Percentiles rank a stretch among this genome's conserved stretches.
Conservation (phyloP, 2,888 invertebrate genomes). For the Caenorhabditis angaria region DNA sequence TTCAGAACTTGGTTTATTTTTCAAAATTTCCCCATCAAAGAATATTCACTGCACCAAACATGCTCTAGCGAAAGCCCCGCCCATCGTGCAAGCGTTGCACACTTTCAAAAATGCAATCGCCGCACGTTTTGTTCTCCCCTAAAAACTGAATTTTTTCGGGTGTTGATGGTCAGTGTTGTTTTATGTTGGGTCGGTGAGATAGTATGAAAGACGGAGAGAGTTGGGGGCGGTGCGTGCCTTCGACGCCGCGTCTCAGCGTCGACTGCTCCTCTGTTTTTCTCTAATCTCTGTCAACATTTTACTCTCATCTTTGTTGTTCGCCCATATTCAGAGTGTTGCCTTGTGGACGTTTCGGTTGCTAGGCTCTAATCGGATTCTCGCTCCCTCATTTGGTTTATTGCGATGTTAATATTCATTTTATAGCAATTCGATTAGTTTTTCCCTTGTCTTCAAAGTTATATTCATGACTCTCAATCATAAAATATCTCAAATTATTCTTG, state of each 20-base stretch:
- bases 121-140: constrained; percentile 13
- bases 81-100: constrained; percentile 17
- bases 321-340: background rate
- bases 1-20: too few species aligned
- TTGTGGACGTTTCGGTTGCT: background rate
- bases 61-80: constrained; percentile 9
- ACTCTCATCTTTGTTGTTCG: constrained; percentile 1
- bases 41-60: constrained; percentile 6
- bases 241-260: constrained; percentile 6
- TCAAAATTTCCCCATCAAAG: constrained; percentile 8
- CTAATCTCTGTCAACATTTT: background rate
- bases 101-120: constrained; percentile 14
- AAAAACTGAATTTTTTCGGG: constrained; percentile 1
- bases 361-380: constrained; percentile 4
- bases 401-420: background rate
- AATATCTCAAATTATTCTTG: too few species aligned
- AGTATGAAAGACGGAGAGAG: background rate
- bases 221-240: constrained; percentile 7
- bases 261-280: constrained; percentile 7
- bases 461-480: too few species aligned
- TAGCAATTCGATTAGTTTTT: too few species aligned
- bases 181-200: background rate
- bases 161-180: background rate
- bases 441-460: too few species aligned
- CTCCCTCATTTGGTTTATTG: background rate